These are phyloP conservation scores for Epinotia bilunana DNA, from an alignment of 2,888 invertebrate species.

Conservation along the genomic window DNA sequence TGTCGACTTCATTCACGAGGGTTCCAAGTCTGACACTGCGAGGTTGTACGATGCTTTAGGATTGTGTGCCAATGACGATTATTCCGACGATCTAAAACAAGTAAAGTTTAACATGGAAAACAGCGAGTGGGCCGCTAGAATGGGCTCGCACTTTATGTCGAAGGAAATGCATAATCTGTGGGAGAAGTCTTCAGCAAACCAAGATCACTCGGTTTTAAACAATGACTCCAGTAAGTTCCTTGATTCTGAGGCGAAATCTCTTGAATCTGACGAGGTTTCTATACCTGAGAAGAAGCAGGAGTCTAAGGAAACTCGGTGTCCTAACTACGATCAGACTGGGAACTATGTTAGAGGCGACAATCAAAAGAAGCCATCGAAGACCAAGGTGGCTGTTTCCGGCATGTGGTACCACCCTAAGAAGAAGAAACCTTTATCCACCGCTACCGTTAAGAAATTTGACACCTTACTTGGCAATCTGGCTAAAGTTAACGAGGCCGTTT, in stretches of 20 bases:
- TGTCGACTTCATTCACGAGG: conserved; percentile 79
- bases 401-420: conserved; percentile 81
- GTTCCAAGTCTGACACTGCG: conserved; percentile 78
- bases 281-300: conserved; percentile 59
- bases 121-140: conserved; percentile 62
- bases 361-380: conserved; percentile 69
- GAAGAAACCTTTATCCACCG: conserved; percentile 71
- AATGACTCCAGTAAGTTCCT: conserved; percentile 59
- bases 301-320: conserved; percentile 66
- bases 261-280: conserved; percentile 63
- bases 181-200: conserved; percentile 59
- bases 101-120: conserved; percentile 62
- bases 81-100: conserved; percentile 69
- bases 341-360: conserved; percentile 72
- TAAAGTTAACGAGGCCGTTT: conserved; percentile 71
- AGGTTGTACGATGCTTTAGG: conserved; percentile 78
- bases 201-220: conserved; percentile 58
- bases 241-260: conserved; percentile 58
- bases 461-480: conserved; percentile 68
- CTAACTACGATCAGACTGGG: conserved; percentile 75
- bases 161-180: conserved; percentile 66
- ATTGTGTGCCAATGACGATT: conserved; percentile 67
- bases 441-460: conserved; percentile 75
- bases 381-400: conserved; percentile 71
- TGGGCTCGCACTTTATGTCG: conserved; percentile 61